Evolutionary conservation across 2,797 vertebrate genomes (phyloP), one percentile per base, ranked within the genome.

Genomic region (Anguilla pacifica): DNA sequence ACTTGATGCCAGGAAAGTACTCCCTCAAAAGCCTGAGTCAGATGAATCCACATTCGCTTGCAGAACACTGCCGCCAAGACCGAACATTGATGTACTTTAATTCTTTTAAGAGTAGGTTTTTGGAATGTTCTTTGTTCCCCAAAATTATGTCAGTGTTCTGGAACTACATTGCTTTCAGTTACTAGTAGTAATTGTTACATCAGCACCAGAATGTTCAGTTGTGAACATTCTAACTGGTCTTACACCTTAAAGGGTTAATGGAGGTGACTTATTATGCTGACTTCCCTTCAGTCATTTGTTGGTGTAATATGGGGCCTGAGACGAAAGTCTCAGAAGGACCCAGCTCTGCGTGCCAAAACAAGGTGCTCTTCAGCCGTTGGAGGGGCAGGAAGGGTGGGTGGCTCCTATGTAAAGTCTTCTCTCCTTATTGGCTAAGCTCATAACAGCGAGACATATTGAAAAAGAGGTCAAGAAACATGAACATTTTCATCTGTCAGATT

Each of bases 401-500:
- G 86, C 86, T 84, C 87, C 3, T 1, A 85, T 93, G 92, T 92
- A 86, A 84, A 39, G 79, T 83, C 67, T 83, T 90, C 72, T 91
- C 86, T n/a, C 92, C 88, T 93, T 91, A 95, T 95, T 91, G 95
- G 95, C 92, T 97, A 95, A 97, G 94, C 97, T 96, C 94, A 94
- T 94, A 93, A 96, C 94, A 91, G 43, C 85, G 93, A 95, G 95
- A 96, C 96, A 97, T 96, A 97, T 94, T 97, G 97, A 96, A 95
- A 94, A 92, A 91, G 90, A 92, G 94, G 95, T 96, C 94, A 96
- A 96, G 95, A 96, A 96, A 97, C 95, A 95, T 94, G 91, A 95
- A 96, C 93, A 96, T 96, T 96, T 97, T 97, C 95, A 97, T 97
- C 95, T 96, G 92, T 93, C 91, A 96, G 96, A 97, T 97, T 97